Base-by-base conservation (phyloP, 1,140 invertebrate genomes). In the Rhyacophila brunnea region DNA sequence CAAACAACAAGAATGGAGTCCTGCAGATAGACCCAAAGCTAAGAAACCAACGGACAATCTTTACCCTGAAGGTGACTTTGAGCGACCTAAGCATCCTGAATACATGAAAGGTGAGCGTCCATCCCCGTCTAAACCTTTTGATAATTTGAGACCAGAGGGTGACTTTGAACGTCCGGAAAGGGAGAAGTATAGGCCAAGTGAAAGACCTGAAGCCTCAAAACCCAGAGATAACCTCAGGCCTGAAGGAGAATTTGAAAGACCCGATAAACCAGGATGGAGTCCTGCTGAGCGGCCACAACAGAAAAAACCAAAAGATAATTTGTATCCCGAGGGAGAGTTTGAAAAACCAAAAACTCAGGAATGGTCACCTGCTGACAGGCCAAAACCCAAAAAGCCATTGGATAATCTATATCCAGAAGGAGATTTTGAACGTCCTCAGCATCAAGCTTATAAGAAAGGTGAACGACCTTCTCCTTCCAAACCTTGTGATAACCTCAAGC, bases 381-480 rank as follows among this genome's bases (percentile, higher is more conserved):
- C 74, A 32, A 70, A 74, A 18, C 80, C 78, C 0, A 81, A 77
- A 36, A 84, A 77, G 66, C 82, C 79, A 7, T 72, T 77, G 63
- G 86, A 86, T 62, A 83, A 86, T 66, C 61, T 86, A 1, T 74
- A 71, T 19, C 81, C 85, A 46, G 86, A 87, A 71, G 85, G 86
- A 11, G 75, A 83, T 14, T 81, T 74, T 60, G 66, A 67, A 23
- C 64, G 59, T 18, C 76, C 73, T 6, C 68, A 73, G 52, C 51
- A 71, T 11, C 71, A 71, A 45, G 65, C 72, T 58, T 75, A 68
- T 71, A 73, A 55, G 71, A 77, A 36, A 74, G 76, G 49, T 23
- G 74, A 80, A 62, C 67, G 71, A 18, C 69, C 66, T 48, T 64
- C 70, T 14, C 69, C 68, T 17, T 68, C 73, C 13, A 77, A 71